Percentiles rank a stretch among this genome's conserved stretches.
These are phyloP conservation scores for Achatina immaculata DNA, from an alignment of 1,140 invertebrate species.

Conservation along the genomic window DNA sequence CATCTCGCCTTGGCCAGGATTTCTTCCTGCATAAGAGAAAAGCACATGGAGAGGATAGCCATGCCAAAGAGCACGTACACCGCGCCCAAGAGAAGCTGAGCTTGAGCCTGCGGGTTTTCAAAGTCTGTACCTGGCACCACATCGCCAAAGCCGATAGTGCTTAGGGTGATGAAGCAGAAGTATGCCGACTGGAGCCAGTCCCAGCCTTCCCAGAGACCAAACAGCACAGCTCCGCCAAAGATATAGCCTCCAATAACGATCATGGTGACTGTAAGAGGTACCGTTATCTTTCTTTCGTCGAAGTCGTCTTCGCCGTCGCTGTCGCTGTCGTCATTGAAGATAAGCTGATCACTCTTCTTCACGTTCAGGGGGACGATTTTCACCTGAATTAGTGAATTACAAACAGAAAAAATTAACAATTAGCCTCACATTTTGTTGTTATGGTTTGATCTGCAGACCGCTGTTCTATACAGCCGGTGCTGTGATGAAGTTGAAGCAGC, in stretches of 20 bases:
- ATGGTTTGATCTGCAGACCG: too few relatives aligned
- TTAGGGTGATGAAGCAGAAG: conserved; percentile 90
- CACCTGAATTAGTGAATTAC: conserved; percentile 28
- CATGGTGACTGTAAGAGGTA: conserved; percentile 89
- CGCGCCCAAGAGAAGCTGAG: conserved; percentile 80
- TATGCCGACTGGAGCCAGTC: conserved; percentile 91
- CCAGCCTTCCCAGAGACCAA: conserved; percentile 86
- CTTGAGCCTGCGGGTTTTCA: conserved; percentile 74
- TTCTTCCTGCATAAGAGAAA: conserved; percentile 93
- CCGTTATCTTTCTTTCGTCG: conserved; percentile 69
- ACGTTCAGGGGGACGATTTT: conserved; percentile 60
- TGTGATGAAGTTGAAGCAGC: too few relatives aligned
- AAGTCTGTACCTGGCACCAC: conserved; percentile 87
- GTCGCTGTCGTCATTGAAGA: conserved; percentile 58
- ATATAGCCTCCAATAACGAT: conserved; percentile 94
- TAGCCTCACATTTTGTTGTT: too few relatives aligned
- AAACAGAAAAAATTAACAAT: too few relatives aligned
- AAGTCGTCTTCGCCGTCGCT: conserved; percentile 66
- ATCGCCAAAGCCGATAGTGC: conserved; percentile 92
- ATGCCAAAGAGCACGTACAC: conserved; percentile 86
- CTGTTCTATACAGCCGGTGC: too few relatives aligned
- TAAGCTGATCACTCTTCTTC: conserved; percentile 52
- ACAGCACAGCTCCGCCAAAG: conserved; percentile 89
- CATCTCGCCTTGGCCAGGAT: conserved; percentile 79
- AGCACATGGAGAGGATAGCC: conserved; percentile 98